Conservation (phyloP, 2,113 vertebrate genomes). For the Porphyrio hochstetteri region DNA sequence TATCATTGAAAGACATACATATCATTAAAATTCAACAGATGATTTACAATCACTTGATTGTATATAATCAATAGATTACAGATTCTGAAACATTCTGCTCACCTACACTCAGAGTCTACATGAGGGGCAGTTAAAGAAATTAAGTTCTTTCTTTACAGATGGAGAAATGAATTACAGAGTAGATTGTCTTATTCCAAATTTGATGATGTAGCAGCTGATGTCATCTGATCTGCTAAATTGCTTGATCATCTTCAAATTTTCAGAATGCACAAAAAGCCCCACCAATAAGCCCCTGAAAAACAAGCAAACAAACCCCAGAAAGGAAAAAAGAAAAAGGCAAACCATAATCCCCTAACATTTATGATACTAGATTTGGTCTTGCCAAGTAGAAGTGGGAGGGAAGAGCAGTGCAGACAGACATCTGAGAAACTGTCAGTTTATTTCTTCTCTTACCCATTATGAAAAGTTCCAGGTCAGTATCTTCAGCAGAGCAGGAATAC, state of each 20-base stretch:
- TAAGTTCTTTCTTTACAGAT: background rate
- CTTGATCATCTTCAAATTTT: background rate
- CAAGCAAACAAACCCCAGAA: too few relatives aligned
- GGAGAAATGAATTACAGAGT: background rate
- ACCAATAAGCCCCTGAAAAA: background rate
- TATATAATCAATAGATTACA: background rate
- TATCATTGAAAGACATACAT: background rate
- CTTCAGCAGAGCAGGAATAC: background rate
- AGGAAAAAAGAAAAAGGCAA: background rate
- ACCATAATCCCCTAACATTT: background rate
- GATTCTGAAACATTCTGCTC: background rate
- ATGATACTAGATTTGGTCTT: background rate
- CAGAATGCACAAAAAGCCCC: background rate
- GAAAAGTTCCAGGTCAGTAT: background rate
- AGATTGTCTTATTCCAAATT: background rate
- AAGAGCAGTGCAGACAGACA: background rate
- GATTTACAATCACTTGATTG: background rate
- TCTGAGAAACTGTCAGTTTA: background rate
- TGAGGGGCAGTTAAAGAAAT: background rate
- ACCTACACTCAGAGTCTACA: background rate
- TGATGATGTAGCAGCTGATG: background rate
- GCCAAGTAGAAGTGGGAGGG: background rate
- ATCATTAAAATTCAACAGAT: background rate
- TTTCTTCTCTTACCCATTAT: background rate
- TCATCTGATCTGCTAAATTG: background rate